Conservation (phyloP, 2,113 vertebrate species). For the Cervus canadensis region DNA sequence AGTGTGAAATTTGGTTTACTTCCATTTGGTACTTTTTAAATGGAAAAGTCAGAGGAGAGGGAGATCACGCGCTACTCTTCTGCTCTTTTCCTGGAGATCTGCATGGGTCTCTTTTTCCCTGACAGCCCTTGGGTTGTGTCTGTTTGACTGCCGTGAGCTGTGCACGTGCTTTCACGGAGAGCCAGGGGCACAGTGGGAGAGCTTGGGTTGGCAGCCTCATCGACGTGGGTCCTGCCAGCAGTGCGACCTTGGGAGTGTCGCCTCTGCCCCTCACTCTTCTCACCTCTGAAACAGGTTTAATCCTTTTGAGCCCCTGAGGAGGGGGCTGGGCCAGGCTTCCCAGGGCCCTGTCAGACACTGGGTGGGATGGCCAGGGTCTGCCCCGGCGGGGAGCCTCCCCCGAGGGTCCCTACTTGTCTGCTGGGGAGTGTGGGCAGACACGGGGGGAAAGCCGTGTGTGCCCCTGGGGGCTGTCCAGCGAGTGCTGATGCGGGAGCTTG, state of each 20-base stretch:
- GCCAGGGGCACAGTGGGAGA: not conserved
- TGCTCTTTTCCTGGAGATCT: not conserved
- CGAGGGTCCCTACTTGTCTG: fast-evolving
- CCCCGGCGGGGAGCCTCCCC: fast-evolving
- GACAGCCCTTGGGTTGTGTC: too few species aligned
- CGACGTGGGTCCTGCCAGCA: too few species aligned
- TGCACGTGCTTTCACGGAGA: fast-evolving
- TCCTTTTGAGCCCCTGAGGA: not conserved
- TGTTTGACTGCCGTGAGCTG: not conserved
- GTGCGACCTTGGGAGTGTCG: fast-evolving
- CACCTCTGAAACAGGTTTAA: too few species aligned
- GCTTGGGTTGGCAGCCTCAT: not conserved
- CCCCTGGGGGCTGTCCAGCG: too few species aligned
- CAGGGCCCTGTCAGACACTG: not conserved
- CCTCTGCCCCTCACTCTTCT: not conserved
- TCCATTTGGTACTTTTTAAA: not conserved
- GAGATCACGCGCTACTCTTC: fast-evolving
- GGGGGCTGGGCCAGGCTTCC: not conserved
- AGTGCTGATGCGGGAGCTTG: fast-evolving
- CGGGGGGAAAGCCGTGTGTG: fast-evolving
- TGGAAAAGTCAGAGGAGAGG: not conserved
- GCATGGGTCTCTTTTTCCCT: fast-evolving
- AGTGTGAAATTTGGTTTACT: too few species aligned
- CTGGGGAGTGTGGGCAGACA: not conserved
- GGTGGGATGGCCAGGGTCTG: fast-evolving